Conservation (phyloP, 2,888 invertebrate species). For the Cephonodes hylas region DNA sequence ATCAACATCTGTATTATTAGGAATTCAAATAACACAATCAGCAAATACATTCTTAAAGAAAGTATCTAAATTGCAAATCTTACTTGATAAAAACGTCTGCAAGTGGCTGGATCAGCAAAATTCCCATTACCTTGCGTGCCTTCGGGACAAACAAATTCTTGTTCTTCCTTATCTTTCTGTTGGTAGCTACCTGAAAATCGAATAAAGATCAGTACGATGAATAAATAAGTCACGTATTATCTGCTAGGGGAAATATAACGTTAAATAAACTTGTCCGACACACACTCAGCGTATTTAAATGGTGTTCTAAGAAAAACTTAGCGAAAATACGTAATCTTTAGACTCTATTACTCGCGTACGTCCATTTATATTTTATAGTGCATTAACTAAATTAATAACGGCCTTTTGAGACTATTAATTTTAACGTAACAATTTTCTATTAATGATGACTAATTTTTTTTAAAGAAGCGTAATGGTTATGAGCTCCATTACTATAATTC, state of each 20-base stretch:
- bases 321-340: background rate
- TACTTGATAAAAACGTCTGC: conserved; percentile 94
- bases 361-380: background rate
- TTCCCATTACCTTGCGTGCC: conserved; percentile 90
- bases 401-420: background rate
- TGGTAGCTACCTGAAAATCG: conserved; percentile 64
- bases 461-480: background rate
- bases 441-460: background rate
- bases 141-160: conserved; percentile 90
- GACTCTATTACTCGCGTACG: background rate
- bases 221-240: conserved; percentile 7
- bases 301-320: background rate
- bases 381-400: background rate
- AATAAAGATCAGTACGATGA: conserved; percentile 1
- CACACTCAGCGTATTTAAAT: background rate
- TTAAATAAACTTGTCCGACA: background rate
- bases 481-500: background rate
- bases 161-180: conserved; percentile 78
- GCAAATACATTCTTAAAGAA: conserved; percentile 6
- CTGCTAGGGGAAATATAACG: background rate
- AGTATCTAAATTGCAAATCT: conserved; percentile 28
- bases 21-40: conserved; percentile 2
- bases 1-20: background rate
- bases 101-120: conserved; percentile 93
- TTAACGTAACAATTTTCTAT: background rate